These are phyloP conservation scores for Neodiprion lecontei DNA, from an alignment of 1,140 invertebrate species.

Conservation along the genomic window DNA sequence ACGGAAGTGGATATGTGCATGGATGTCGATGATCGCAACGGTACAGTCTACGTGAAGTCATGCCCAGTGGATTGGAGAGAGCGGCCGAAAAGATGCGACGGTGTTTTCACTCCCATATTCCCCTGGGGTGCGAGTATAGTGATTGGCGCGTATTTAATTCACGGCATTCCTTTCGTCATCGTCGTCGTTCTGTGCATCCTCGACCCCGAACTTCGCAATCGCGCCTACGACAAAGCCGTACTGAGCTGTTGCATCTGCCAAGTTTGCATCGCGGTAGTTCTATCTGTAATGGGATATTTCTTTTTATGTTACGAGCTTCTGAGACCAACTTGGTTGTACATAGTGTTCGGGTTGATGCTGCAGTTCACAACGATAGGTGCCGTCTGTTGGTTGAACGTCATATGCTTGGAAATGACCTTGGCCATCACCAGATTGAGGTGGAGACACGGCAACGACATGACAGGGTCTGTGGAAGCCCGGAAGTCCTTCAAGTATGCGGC, in stretches of 20 bases:
- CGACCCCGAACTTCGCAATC: constrained; percentile 31
- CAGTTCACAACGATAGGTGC: constrained; percentile 41
- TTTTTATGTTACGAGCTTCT: constrained; percentile 38
- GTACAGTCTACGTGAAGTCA: constrained; percentile 3
- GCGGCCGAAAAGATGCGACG: constrained; percentile 33
- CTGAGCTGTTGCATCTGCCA: constrained; percentile 37
- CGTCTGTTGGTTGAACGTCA: constrained; percentile 43
- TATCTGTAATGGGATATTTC: constrained; percentile 35
- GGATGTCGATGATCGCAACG: constrained; percentile 12
- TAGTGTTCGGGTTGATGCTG: constrained; percentile 34
- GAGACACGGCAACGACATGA: constrained; percentile 29
- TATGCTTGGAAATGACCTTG: constrained; percentile 48
- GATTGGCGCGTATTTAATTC: constrained; percentile 42
- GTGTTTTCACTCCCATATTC: constrained; percentile 35
- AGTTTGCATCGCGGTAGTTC: constrained; percentile 29
- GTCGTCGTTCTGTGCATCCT: constrained; percentile 40
- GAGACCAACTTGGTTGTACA: constrained; percentile 3
- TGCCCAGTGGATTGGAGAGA: not conserved
- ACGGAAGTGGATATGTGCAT: not conserved
- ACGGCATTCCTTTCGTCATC: constrained; percentile 40
- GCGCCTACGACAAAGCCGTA: constrained; percentile 44
- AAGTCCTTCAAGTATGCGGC: constrained; percentile 42
- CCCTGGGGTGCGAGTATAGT: constrained; percentile 46
- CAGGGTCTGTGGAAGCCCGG: constrained; percentile 31
- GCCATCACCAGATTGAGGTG: constrained; percentile 46